These are phyloP conservation scores for Chaenogobius annularis DNA, from an alignment of 2,113 vertebrate genomes.

Conservation along the genomic window DNA sequence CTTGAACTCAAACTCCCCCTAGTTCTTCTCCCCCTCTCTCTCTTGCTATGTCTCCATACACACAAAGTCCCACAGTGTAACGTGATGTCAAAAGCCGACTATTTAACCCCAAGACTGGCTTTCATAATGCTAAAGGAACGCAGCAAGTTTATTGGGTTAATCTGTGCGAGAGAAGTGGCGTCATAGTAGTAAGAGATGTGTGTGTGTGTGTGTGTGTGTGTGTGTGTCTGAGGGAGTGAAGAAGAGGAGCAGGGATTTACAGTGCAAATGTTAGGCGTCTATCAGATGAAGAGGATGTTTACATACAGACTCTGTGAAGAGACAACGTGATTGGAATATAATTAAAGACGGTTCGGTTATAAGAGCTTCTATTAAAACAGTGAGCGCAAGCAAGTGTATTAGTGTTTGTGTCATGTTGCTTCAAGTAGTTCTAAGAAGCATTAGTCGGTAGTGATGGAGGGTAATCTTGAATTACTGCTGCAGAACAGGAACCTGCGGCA, in stretches of 20 bases:
- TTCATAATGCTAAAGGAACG: slow-evolving; percentile 32
- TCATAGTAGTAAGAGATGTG: neutral
- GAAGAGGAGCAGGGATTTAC: slow-evolving; percentile 33
- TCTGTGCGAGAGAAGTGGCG: slow-evolving; percentile 4
- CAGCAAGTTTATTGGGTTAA: slow-evolving; percentile 9
- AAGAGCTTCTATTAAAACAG: slow-evolving; percentile 25
- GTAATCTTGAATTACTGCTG: too few species aligned
- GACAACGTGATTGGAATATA: slow-evolving; percentile 51
- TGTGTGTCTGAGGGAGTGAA: slow-evolving; percentile 11
- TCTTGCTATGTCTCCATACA: slow-evolving; percentile 21
- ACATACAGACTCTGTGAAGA: slow-evolving; percentile 52
- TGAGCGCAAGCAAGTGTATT: neutral
- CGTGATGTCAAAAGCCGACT: slow-evolving; percentile 6
- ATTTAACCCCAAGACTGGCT: slow-evolving; percentile 6
- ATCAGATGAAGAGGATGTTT: slow-evolving; percentile 62
- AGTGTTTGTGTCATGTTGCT: neutral
- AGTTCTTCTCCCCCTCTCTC: slow-evolving; percentile 45
- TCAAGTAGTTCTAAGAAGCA: neutral
- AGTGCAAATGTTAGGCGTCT: slow-evolving; percentile 51
- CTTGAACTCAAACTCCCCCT: slow-evolving; percentile 74
- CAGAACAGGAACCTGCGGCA: too few species aligned
- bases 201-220: neutral
- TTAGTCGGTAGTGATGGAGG: neutral
- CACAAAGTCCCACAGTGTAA: slow-evolving; percentile 6
- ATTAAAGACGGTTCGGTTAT: slow-evolving; percentile 33